Evolutionary conservation across 2,888 invertebrate species (phyloP).

Genomic region (Coremacera marginata): DNA sequence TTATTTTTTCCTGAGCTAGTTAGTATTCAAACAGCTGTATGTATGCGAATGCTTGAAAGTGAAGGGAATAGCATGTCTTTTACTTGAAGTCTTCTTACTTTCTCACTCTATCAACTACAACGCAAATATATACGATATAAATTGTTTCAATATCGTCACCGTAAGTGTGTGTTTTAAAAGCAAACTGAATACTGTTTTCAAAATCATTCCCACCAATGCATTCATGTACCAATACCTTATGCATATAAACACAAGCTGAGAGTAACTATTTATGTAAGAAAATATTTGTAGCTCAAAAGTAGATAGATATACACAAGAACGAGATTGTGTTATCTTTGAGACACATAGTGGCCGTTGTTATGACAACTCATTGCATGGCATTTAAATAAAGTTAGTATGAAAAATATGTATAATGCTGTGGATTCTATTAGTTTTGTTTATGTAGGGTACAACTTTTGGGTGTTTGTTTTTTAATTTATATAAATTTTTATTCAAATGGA

Average conservation of each 20-base stretch:
- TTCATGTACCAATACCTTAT: not conserved
- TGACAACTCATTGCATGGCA: conserved; percentile 26
- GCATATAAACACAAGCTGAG: not conserved
- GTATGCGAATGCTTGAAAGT: not conserved
- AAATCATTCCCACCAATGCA: not conserved
- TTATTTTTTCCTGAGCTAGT: not conserved
- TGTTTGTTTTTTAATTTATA: too few species aligned
- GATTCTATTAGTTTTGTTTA: too few species aligned
- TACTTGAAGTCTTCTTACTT: not conserved
- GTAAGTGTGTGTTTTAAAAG: conserved; percentile 20
- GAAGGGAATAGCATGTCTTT: not conserved
- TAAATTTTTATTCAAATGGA: too few species aligned
- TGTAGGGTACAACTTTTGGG: too few species aligned
- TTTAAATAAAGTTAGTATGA: too few species aligned
- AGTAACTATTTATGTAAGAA: not conserved
- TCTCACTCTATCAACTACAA: not conserved
- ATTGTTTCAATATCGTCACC: conserved; percentile 9
- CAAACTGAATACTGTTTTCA: conserved; percentile 30
- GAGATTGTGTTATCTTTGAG: conserved; percentile 21
- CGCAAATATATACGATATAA: not conserved
- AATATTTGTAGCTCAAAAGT: not conserved
- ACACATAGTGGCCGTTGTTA: conserved; percentile 1
- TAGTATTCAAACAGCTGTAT: not conserved
- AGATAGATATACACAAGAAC: not conserved
- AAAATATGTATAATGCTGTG: too few species aligned